phyloP scores from a whole-genome alignment of 2,888 invertebrate genomes.

The Meta bourneti region DNA sequence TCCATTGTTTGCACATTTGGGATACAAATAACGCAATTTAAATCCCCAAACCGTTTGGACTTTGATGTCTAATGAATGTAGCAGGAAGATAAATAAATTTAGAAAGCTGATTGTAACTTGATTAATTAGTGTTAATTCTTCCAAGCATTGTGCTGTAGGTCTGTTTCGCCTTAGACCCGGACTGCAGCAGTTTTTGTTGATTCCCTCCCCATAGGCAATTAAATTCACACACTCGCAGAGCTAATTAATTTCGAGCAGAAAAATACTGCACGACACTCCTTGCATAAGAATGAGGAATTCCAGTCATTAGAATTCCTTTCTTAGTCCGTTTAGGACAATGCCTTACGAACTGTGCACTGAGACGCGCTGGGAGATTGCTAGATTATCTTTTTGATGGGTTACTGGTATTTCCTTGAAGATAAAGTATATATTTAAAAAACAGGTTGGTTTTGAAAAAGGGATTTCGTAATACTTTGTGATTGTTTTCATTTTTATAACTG shows the following conservation, averaged over 20 bases:
- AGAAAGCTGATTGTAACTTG: neutral
- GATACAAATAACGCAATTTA: neutral
- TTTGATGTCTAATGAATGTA: neutral
- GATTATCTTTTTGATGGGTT: neutral
- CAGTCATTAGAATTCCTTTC: neutral
- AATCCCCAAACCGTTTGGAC: neutral
- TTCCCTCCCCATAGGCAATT: neutral
- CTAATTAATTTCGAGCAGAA: neutral
- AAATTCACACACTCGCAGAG: neutral
- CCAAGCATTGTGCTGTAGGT: neutral
- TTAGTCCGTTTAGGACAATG: neutral
- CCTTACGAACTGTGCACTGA: neutral
- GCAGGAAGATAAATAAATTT: neutral
- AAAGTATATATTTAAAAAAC: neutral
- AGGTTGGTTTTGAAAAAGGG: neutral
- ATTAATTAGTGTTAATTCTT: neutral
- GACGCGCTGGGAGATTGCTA: neutral
- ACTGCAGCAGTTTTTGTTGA: neutral
- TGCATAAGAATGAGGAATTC: neutral
- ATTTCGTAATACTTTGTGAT: neutral
- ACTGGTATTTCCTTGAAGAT: neutral
- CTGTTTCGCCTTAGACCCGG: neutral
- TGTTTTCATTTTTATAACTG: too few species aligned
- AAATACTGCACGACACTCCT: neutral
- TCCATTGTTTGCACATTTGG: neutral